A percentile compares a stretch with the other conserved stretches of the same genome.
Conservation (phyloP, 1,140 invertebrate species). For the Tachypleus tridentatus region DNA sequence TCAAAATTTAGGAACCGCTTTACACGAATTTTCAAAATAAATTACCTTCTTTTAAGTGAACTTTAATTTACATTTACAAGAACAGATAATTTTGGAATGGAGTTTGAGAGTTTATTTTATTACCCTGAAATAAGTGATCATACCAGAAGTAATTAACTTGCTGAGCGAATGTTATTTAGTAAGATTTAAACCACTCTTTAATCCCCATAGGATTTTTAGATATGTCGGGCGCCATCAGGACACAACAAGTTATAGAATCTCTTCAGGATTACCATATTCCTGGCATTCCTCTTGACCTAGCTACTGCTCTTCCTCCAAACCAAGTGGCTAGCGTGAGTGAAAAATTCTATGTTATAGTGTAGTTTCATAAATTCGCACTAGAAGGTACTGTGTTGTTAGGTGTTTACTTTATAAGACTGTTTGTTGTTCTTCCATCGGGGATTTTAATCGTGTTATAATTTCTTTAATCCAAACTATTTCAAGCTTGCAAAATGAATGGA, state of each 20-base stretch:
- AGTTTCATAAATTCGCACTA: no score
- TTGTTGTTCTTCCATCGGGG: no score
- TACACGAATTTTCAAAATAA: no score
- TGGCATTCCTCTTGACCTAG: constrained; percentile 19
- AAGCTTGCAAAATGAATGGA: neutral
- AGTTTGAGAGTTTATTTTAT: neutral
- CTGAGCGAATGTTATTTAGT: neutral
- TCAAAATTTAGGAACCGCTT: no score
- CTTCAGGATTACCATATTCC: constrained; percentile 24
- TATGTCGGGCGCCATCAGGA: constrained; percentile 11
- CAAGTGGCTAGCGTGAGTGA: constrained; percentile 26
- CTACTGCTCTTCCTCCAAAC: constrained; percentile 22
- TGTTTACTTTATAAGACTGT: neutral
- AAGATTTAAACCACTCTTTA: neutral
- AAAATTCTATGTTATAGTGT: no score
- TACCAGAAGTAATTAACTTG: neutral
- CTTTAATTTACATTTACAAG: neutral
- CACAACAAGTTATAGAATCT: constrained; percentile 14
- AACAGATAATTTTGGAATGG: neutral
- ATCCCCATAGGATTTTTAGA: constrained; percentile 19
- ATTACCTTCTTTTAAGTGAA: neutral
- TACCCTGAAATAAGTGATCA: no score
- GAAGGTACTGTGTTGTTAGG: no score
- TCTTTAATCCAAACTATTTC: neutral
- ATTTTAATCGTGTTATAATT: neutral